Evolutionary conservation across 1,140 invertebrate genomes (phyloP).

Genomic region (Ganaspis sp.): DNA sequence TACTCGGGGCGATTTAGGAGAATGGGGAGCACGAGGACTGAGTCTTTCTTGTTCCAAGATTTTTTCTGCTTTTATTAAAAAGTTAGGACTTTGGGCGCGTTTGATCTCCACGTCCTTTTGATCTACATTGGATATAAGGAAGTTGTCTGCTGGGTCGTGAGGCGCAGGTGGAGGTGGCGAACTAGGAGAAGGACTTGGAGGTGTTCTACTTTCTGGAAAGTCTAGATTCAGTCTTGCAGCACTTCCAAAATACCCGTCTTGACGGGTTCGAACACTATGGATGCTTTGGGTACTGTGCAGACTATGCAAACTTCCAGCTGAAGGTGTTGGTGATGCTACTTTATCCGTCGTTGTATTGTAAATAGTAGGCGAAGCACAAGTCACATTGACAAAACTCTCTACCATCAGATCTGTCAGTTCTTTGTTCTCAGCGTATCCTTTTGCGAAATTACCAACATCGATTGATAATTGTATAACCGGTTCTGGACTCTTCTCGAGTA

Average conservation of each 20-base stretch:
- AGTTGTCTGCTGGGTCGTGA: slow-evolving; percentile 77
- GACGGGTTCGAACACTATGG: slow-evolving; percentile 79
- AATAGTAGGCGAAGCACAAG: slow-evolving; percentile 74
- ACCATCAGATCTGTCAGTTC: slow-evolving; percentile 75
- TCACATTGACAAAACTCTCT: slow-evolving; percentile 74
- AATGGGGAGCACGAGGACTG: slow-evolving; percentile 81
- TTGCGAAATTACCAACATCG: slow-evolving; percentile 72
- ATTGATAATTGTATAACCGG: slow-evolving; percentile 71
- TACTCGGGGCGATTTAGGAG: slow-evolving; percentile 84
- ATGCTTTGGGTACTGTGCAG: slow-evolving; percentile 68
- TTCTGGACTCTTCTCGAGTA: slow-evolving; percentile 70
- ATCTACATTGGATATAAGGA: slow-evolving; percentile 69
- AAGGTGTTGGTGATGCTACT: slow-evolving; percentile 79
- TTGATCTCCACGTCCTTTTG: slow-evolving; percentile 65
- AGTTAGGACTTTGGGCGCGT: slow-evolving; percentile 72
- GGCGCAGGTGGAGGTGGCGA: slow-evolving; percentile 88
- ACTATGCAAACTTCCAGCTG: slow-evolving; percentile 75
- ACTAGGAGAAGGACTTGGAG: slow-evolving; percentile 78
- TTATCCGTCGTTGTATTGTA: slow-evolving; percentile 76
- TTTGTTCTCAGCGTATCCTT: slow-evolving; percentile 74
- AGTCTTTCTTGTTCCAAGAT: slow-evolving; percentile 76
- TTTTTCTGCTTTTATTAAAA: slow-evolving; percentile 70
- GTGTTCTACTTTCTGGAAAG: slow-evolving; percentile 76
- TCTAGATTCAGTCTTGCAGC: slow-evolving; percentile 74
- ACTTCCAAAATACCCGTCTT: slow-evolving; percentile 80